Conservation (phyloP, 2,888 invertebrate genomes). For the Dolichomitus sp. region DNA sequence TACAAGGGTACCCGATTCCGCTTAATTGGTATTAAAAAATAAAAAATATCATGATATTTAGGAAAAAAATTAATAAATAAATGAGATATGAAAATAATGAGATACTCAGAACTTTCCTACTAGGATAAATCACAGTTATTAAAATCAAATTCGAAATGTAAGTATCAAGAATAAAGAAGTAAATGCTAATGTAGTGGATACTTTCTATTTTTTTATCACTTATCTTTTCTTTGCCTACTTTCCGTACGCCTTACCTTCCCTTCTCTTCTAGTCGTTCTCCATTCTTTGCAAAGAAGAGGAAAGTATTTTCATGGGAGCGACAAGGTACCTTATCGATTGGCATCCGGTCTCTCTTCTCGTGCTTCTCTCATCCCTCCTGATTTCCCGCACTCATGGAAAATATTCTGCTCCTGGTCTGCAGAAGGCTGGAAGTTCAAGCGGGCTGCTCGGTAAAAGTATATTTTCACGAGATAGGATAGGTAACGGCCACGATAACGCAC, state of each 20-base stretch:
- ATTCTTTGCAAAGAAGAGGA: slow-evolving; percentile 1
- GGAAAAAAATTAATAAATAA: too few species aligned
- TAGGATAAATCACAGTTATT: too few species aligned
- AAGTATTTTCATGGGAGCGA: slow-evolving; percentile 34
- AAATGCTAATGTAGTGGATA: neutral
- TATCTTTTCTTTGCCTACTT: neutral
- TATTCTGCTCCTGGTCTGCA: slow-evolving; percentile 6
- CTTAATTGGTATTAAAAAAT: too few species aligned
- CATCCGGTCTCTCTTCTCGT: slow-evolving; percentile 31
- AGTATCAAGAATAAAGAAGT: too few species aligned
- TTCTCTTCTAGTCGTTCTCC: neutral
- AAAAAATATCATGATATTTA: too few species aligned
- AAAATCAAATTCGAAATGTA: too few species aligned
- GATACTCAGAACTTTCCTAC: too few species aligned
- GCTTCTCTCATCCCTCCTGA: slow-evolving; percentile 12
- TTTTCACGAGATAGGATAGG: slow-evolving; percentile 61
- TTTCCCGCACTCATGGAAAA: slow-evolving; percentile 38
- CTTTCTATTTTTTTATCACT: neutral
- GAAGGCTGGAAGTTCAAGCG: neutral
- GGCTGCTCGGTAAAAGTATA: slow-evolving; percentile 45
- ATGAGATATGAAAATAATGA: too few species aligned
- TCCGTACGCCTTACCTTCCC: neutral
- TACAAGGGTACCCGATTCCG: too few species aligned
- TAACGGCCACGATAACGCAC: slow-evolving; percentile 63
- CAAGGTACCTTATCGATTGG: slow-evolving; percentile 53